phyloP scores from a whole-genome alignment of 2,888 invertebrate genomes.

The Chromoteleia sp. region DNA sequence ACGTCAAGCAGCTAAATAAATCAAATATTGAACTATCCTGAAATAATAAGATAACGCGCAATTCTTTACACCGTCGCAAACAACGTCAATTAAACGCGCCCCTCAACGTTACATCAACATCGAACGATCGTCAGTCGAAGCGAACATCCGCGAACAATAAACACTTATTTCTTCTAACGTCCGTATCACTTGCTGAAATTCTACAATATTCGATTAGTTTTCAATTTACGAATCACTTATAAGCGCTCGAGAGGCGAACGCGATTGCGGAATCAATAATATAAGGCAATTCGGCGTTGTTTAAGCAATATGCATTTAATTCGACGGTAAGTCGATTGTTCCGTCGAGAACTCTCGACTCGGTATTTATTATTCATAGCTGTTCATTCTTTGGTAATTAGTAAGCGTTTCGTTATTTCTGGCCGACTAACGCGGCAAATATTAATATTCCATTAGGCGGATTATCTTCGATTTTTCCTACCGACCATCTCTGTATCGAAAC shows the following conservation, averaged over 20 bases:
- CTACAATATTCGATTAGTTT: conserved; percentile 51
- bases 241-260: conserved; percentile 23
- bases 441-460: conserved; percentile 31
- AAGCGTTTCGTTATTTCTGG: conserved; percentile 9
- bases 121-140: not conserved
- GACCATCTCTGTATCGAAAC: conserved; percentile 15
- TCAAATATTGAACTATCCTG: too few relatives aligned
- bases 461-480: conserved; percentile 16
- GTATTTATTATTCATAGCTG: conserved; percentile 55
- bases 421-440: conserved; percentile 6
- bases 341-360: conserved; percentile 25
- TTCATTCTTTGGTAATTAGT: conserved; percentile 36
- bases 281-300: conserved; percentile 52
- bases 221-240: conserved; percentile 58
- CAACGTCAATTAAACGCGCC: too few relatives aligned
- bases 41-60: too few relatives aligned
- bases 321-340: conserved; percentile 36
- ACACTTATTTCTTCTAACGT: not conserved
- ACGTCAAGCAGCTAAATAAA: too few relatives aligned
- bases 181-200: conserved; percentile 12
- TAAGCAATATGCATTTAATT: conserved; percentile 62
- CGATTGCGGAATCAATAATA: conserved; percentile 51
- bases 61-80: too few relatives aligned
- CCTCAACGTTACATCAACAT: too few relatives aligned
- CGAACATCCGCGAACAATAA: conserved; percentile 2